These are phyloP conservation scores for Caenorhabditis panamensis DNA, from an alignment of 2,888 invertebrate species.

Conservation along the genomic window DNA sequence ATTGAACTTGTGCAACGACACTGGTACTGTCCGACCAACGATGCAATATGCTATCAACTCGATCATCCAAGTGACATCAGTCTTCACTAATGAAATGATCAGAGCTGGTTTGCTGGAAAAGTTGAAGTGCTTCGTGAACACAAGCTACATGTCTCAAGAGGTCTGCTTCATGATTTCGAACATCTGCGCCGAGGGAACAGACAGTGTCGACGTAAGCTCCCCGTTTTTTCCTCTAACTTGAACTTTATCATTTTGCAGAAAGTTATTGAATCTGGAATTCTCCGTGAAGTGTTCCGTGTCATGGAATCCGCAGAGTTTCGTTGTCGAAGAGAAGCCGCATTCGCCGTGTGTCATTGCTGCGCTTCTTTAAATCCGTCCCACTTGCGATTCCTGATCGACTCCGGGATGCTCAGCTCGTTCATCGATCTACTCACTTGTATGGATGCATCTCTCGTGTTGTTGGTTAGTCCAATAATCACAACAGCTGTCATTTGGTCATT, in stretches of 20 bases:
- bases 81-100: constrained; percentile 57
- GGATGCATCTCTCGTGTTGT: constrained; percentile 46
- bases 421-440: constrained; percentile 57
- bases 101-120: constrained; percentile 47
- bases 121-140: constrained; percentile 40
- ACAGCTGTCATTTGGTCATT: neutral
- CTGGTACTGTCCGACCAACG: constrained; percentile 30
- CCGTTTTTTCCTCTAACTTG: no score
- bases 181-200: constrained; percentile 52
- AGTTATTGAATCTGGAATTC: constrained; percentile 38
- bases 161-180: constrained; percentile 58
- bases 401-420: constrained; percentile 39
- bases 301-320: constrained; percentile 54
- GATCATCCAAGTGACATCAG: constrained; percentile 50
- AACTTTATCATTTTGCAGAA: no score
- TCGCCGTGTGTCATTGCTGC: constrained; percentile 54
- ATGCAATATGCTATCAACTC: constrained; percentile 43
- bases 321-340: constrained; percentile 53
- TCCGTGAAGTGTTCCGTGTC: constrained; percentile 36
- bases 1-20: constrained; percentile 22
- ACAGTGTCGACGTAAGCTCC: constrained; percentile 18
- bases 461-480: constrained; percentile 16
- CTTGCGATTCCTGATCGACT: constrained; percentile 39
- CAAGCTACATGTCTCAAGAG: constrained; percentile 49
- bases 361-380: constrained; percentile 22